phyloP scores from a whole-genome alignment of 2,888 invertebrate species.

The Tryphoninae sp. region DNA sequence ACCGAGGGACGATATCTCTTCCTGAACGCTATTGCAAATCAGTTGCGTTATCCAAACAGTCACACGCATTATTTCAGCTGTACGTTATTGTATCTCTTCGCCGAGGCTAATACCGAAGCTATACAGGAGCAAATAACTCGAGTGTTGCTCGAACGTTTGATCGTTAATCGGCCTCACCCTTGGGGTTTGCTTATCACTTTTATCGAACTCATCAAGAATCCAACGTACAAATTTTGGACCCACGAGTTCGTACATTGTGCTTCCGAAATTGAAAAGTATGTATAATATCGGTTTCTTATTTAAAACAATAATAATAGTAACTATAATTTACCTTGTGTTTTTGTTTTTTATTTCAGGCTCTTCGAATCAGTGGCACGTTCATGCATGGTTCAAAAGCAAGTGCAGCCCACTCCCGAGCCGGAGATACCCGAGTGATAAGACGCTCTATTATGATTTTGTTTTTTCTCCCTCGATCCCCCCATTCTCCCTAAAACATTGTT shows the following conservation, averaged over 20 bases:
- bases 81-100: conserved; percentile 97
- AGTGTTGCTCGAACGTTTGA: conserved; percentile 96
- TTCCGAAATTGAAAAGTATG: conserved; percentile 99
- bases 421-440: conserved; percentile 87
- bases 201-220: conserved; percentile 99
- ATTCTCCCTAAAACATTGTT: conserved; percentile 15
- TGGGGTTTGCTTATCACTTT: conserved; percentile 99
- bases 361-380: conserved; percentile 98
- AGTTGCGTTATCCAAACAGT: conserved; percentile 98
- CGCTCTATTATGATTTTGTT: conserved; percentile 72
- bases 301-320: conserved; percentile 10
- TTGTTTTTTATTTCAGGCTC: conserved; percentile 84
- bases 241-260: conserved; percentile 99
- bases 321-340: conserved; percentile 29
- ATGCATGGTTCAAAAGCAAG: conserved; percentile 94
- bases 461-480: conserved; percentile 55
- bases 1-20: conserved; percentile 99
- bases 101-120: conserved; percentile 97
- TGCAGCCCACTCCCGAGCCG: conserved; percentile 85
- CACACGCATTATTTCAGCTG: conserved; percentile 99
- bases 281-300: conserved; percentile 42
- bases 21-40: conserved; percentile 99
- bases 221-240: conserved; percentile 98
- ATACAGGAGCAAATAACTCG: conserved; percentile 99
- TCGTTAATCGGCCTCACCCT: conserved; percentile 99